Evolutionary conservation across 2,888 invertebrate genomes (phyloP).

Genomic region (Ganaspis brasiliensis): DNA sequence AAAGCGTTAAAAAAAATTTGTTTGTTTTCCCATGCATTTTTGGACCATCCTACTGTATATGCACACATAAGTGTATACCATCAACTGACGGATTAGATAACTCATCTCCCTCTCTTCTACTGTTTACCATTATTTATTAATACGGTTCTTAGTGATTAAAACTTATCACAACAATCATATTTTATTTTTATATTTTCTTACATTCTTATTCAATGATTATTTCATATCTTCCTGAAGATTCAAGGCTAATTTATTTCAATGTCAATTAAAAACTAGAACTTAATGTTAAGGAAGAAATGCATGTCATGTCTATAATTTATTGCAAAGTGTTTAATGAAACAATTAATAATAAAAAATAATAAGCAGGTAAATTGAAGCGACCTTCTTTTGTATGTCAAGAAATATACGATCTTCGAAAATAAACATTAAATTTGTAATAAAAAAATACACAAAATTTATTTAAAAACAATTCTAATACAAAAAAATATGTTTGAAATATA

Average conservation of each 20-base stretch:
- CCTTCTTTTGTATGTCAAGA: neutral
- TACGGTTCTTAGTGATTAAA: too few species aligned
- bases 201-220: neutral
- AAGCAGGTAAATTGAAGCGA: neutral
- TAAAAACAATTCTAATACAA: conserved; percentile 6
- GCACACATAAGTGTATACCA: too few species aligned
- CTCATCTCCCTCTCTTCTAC: too few species aligned
- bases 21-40: too few species aligned
- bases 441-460: conserved; percentile 37
- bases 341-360: neutral
- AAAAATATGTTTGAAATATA: neutral
- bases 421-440: neutral
- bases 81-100: too few species aligned
- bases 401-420: too few species aligned
- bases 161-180: too few species aligned
- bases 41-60: too few species aligned
- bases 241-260: neutral
- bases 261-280: neutral
- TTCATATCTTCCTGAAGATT: neutral
- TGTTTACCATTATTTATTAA: too few species aligned
- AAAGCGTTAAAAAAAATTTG: too few species aligned
- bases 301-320: neutral
- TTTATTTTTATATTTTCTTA: neutral
- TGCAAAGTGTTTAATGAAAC: neutral
- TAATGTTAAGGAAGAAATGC: neutral